Evolutionary conservation across 2,888 invertebrate species (phyloP).

Genomic region (Galerucella pusilla): DNA sequence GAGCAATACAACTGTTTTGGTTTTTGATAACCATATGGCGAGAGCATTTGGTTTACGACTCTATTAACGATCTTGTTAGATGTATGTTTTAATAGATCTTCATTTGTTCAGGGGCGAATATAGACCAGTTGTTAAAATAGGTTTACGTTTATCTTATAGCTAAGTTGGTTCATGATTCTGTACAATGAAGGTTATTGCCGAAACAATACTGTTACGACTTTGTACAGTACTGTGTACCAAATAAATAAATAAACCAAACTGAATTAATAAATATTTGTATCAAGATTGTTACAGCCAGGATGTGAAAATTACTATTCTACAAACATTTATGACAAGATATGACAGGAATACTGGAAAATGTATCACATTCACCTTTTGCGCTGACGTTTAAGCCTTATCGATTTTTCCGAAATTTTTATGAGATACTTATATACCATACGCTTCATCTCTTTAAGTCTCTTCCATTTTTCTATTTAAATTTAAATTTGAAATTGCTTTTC

Average conservation of each 20-base stretch:
- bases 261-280: no score
- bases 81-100: slow-evolving; percentile 23
- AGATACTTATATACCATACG: neutral
- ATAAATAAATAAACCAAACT: no score
- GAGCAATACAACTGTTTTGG: slow-evolving; percentile 35
- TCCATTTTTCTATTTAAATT: slow-evolving; percentile 30
- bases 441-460: slow-evolving; percentile 5
- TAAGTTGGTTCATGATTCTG: neutral
- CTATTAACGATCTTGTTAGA: slow-evolving; percentile 32
- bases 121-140: slow-evolving; percentile 11
- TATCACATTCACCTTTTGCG: no score
- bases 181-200: neutral
- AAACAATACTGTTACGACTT: no score
- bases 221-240: no score
- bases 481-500: slow-evolving; percentile 30
- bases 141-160: neutral
- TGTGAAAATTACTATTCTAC: no score
- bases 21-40: slow-evolving; percentile 49
- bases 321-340: no score
- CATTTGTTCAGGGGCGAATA: slow-evolving; percentile 22
- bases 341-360: no score
- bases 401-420: slow-evolving; percentile 16
- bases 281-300: no score
- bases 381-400: neutral
- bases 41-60: slow-evolving; percentile 47